phyloP scores from a whole-genome alignment of 2,888 invertebrate species.

The Monochamus alternatus region DNA sequence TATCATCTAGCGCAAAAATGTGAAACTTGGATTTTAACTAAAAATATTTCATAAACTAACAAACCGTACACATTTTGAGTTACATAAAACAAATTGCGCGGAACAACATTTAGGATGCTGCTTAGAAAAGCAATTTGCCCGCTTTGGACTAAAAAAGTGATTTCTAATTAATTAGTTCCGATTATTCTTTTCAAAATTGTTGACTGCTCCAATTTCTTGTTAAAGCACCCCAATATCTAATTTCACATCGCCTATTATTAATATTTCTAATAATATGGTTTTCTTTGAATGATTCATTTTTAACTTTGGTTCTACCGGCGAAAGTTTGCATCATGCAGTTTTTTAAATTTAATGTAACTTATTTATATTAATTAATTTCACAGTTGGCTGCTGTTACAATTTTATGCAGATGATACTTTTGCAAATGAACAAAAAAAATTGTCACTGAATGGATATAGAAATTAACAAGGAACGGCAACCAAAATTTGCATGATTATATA shows the following conservation, averaged over 20 bases:
- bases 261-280: not conserved
- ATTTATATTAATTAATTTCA: slow-evolving; percentile 11
- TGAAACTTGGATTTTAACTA: no score
- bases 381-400: slow-evolving; percentile 1
- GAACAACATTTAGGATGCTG: no score
- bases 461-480: no score
- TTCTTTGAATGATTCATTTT: not conserved
- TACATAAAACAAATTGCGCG: no score
- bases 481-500: no score
- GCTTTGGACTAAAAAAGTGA: not conserved
- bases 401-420: slow-evolving; percentile 10
- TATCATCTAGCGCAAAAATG: no score
- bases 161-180: slow-evolving; percentile 6
- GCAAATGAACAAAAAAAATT: not conserved
- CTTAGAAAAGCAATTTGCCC: not conserved
- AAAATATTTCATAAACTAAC: no score
- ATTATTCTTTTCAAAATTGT: slow-evolving; percentile 1
- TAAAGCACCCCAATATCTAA: not conserved
- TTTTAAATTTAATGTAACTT: not conserved
- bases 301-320: not conserved
- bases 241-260: not conserved
- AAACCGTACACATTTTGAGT: no score
- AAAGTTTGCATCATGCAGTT: not conserved
- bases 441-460: no score
- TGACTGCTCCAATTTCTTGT: not conserved